A percentile compares a stretch with the other conserved stretches of the same genome.
Evolutionary conservation across 1,140 invertebrate species (phyloP).

Genomic region (Atta colombica): DNA sequence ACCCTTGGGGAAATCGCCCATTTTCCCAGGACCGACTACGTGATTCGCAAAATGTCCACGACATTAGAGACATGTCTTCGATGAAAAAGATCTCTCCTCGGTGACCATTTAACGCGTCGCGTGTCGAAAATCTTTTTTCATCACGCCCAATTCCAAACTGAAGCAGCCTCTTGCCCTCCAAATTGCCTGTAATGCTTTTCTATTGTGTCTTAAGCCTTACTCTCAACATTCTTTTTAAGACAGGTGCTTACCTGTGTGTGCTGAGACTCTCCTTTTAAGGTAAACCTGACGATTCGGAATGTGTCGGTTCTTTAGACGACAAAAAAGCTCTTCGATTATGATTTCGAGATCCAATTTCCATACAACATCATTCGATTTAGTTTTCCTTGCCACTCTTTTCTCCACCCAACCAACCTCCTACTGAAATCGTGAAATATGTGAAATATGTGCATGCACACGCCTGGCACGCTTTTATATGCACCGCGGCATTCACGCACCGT

Average conservation of each 20-base stretch:
- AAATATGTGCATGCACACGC: slow-evolving; percentile 42
- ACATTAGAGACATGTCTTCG: slow-evolving; percentile 39
- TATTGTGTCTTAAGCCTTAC: too few relatives aligned
- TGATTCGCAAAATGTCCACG: slow-evolving; percentile 63
- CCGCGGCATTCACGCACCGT: slow-evolving; percentile 20
- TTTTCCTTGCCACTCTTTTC: background rate
- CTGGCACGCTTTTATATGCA: slow-evolving; percentile 50
- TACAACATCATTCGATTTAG: background rate
- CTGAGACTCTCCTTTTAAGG: background rate
- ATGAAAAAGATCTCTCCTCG: slow-evolving; percentile 17
- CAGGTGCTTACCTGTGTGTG: background rate
- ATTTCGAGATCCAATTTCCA: slow-evolving; percentile 11
- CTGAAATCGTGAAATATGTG: slow-evolving; percentile 22
- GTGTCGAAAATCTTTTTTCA: background rate
- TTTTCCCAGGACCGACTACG: slow-evolving; percentile 39
- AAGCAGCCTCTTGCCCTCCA: background rate
- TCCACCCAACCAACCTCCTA: background rate
- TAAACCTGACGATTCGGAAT: background rate
- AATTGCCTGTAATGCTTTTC: too few relatives aligned
- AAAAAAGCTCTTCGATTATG: slow-evolving; percentile 16
- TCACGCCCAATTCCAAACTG: background rate
- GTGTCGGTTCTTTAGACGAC: background rate
- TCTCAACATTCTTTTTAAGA: background rate
- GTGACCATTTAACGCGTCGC: background rate
- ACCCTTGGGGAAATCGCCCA: slow-evolving; percentile 53